Conservation (phyloP, 2,888 invertebrate genomes). For the Heliothis peltigera region DNA sequence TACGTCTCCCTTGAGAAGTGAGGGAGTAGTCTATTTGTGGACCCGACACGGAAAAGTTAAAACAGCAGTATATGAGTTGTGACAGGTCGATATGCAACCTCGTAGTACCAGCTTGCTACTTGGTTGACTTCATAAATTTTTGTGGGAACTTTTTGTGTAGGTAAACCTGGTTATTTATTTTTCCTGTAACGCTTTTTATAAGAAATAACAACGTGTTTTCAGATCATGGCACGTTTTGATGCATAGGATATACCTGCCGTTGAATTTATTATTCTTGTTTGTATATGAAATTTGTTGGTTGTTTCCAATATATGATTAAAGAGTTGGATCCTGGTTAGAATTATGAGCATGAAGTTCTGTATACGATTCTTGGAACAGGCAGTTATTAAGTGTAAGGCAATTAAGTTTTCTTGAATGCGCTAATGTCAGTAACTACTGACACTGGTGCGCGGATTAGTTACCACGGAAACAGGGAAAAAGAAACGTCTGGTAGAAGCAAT, state of each 20-base stretch:
- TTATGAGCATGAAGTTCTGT: too few species aligned
- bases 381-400: too few species aligned
- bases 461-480: too few species aligned
- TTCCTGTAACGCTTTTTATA: not conserved
- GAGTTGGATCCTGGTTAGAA: too few species aligned
- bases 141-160: slow-evolving; percentile 3
- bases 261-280: slow-evolving; percentile 18
- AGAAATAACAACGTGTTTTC: slow-evolving; percentile 12
- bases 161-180: slow-evolving; percentile 15
- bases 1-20: slow-evolving; percentile 34
- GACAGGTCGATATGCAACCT: slow-evolving; percentile 38
- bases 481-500: too few species aligned
- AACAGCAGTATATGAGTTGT: slow-evolving; percentile 51
- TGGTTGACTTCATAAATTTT: slow-evolving; percentile 24
- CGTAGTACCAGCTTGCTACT: slow-evolving; percentile 10
- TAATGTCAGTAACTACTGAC: too few species aligned
- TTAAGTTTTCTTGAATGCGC: too few species aligned
- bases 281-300: too few species aligned
- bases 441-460: too few species aligned
- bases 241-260: slow-evolving; percentile 1
- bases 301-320: too few species aligned
- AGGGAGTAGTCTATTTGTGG: slow-evolving; percentile 42
- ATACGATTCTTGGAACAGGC: too few species aligned
- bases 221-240: not conserved
- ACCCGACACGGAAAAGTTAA: slow-evolving; percentile 31